phyloP scores from a whole-genome alignment of 2,888 invertebrate species.

The Ceratothoa steindachneri region DNA sequence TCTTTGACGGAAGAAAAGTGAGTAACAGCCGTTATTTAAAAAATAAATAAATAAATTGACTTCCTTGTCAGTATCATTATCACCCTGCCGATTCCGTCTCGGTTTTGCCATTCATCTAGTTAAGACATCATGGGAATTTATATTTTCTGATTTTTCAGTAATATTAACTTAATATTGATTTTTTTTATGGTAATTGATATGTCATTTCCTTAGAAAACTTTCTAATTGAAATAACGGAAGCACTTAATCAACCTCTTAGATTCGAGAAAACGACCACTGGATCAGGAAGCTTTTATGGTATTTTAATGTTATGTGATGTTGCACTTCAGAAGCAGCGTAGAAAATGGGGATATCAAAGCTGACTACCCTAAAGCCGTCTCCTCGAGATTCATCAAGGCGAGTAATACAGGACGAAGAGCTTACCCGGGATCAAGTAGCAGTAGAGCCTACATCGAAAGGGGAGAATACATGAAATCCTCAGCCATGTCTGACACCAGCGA shows the following conservation, averaged over 20 bases:
- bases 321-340: conserved; percentile 19
- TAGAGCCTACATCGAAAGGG: conserved; percentile 68
- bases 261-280: too few relatives aligned
- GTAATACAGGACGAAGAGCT: conserved; percentile 49
- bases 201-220: too few relatives aligned
- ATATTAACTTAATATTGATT: neutral
- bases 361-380: conserved; percentile 34
- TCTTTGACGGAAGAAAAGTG: conserved; percentile 32
- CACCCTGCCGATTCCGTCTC: too few relatives aligned
- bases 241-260: too few relatives aligned
- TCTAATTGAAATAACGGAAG: too few relatives aligned
- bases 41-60: too few relatives aligned
- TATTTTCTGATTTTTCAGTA: neutral
- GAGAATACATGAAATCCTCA: conserved; percentile 52
- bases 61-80: too few relatives aligned
- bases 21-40: too few relatives aligned
- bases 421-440: conserved; percentile 57
- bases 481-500: conserved; percentile 92
- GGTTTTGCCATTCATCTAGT: too few relatives aligned
- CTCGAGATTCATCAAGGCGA: conserved; percentile 40
- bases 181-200: too few relatives aligned
- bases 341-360: conserved; percentile 24
- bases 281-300: too few relatives aligned
- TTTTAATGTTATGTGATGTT: too few relatives aligned
- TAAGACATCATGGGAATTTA: neutral